Percentiles rank a stretch among this genome's conserved stretches.
phyloP scores from a whole-genome alignment of 2,113 vertebrate species.

The Rhea americana region DNA sequence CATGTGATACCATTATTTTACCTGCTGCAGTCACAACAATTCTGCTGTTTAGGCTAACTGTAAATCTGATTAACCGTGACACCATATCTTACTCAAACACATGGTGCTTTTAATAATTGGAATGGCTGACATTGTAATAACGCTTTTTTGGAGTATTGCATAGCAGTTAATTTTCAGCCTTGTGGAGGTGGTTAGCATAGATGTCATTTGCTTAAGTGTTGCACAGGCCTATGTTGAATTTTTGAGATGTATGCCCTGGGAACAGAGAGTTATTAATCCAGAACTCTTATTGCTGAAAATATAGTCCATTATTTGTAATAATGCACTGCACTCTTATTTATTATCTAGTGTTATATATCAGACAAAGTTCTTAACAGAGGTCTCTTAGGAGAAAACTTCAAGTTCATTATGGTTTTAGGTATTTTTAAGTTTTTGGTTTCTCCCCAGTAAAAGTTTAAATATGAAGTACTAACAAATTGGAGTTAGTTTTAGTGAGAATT shows the following conservation, averaged over 20 bases:
- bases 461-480: not conserved
- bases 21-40: not conserved
- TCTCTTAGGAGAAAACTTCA: no score
- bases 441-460: not conserved
- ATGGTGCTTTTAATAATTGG: not conserved
- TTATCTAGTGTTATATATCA: not conserved
- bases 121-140: not conserved
- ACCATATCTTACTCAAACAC: not conserved
- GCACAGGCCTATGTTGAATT: not conserved
- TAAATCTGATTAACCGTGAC: not conserved
- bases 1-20: not conserved
- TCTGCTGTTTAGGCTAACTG: not conserved
- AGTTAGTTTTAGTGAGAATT: not conserved
- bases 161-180: not conserved
- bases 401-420: no score
- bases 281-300: not conserved
- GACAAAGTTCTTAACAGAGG: not conserved
- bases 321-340: not conserved
- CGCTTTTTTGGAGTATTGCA: not conserved
- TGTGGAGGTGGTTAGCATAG: not conserved
- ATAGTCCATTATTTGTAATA: not conserved
- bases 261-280: not conserved
- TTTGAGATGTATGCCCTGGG: not conserved
- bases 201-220: not conserved
- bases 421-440: not conserved